Percentiles rank a stretch among this genome's conserved stretches.
Conservation (phyloP, 2,113 vertebrate genomes). For the Diphyllodes magnificus region DNA sequence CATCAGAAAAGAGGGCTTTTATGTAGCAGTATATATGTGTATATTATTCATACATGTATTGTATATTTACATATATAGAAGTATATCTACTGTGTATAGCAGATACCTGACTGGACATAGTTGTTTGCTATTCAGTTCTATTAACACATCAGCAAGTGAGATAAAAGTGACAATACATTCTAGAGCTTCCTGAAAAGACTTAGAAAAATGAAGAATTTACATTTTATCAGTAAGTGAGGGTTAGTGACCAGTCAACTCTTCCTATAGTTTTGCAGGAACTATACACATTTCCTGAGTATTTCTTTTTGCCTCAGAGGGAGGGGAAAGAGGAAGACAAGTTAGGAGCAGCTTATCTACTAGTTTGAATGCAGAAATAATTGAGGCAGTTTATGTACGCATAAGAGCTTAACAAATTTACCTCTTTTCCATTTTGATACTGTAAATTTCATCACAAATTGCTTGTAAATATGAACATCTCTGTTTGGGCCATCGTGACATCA, state of each 20-base stretch:
- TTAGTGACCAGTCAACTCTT: neutral
- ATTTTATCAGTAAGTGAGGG: neutral
- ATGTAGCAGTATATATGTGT: neutral
- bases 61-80: neutral
- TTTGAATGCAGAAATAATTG: neutral
- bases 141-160: neutral
- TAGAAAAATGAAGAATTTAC: neutral
- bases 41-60: neutral
- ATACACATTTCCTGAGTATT: neutral
- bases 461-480: constrained; percentile 87
- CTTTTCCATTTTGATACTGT: constrained; percentile 88
- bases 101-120: neutral
- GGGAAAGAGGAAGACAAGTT: neutral
- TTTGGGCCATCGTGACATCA: constrained; percentile 88
- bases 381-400: neutral
- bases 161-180: neutral
- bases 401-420: constrained; percentile 70
- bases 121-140: neutral
- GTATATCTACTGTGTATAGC: neutral
- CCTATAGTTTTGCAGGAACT: neutral
- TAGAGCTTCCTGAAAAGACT: neutral
- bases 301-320: neutral
- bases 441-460: constrained; percentile 91
- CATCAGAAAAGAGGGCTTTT: neutral
- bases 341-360: neutral